Evolutionary conservation across 1,140 invertebrate species (phyloP).

Genomic region (Neuroterus valhalla): DNA sequence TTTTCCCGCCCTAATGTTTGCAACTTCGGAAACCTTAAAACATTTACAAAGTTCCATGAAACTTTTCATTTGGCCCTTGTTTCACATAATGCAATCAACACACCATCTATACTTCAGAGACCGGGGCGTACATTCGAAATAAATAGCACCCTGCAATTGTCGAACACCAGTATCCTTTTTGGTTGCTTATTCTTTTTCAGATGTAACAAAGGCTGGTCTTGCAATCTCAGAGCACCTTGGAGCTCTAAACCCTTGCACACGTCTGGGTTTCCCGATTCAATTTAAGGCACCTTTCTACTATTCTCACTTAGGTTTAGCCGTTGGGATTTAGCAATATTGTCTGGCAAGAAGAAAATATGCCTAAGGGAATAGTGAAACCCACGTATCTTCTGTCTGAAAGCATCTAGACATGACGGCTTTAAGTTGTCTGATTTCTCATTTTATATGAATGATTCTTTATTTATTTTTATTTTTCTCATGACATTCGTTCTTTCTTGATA

Average conservation of each 20-base stretch:
- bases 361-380: background rate
- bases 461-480: too few species aligned
- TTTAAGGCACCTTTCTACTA: constrained; percentile 25
- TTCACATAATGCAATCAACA: too few species aligned
- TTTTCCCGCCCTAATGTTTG: too few species aligned
- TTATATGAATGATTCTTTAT: too few species aligned
- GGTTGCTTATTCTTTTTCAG: background rate
- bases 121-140: too few species aligned
- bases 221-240: constrained; percentile 5
- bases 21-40: too few species aligned
- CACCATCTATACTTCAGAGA: too few species aligned
- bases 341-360: constrained; percentile 10
- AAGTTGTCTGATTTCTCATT: background rate
- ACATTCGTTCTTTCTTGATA: too few species aligned
- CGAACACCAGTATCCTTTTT: background rate
- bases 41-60: too few species aligned
- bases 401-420: constrained; percentile 3
- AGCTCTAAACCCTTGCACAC: constrained; percentile 13
- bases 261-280: constrained; percentile 7
- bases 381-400: constrained; percentile 13
- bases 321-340: constrained; percentile 26
- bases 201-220: background rate
- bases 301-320: constrained; percentile 25
- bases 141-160: too few species aligned
- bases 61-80: too few species aligned